A percentile compares a stretch with the other conserved stretches of the same genome.
Conservation (phyloP, 1,140 invertebrate species). For the Drosophila varians region DNA sequence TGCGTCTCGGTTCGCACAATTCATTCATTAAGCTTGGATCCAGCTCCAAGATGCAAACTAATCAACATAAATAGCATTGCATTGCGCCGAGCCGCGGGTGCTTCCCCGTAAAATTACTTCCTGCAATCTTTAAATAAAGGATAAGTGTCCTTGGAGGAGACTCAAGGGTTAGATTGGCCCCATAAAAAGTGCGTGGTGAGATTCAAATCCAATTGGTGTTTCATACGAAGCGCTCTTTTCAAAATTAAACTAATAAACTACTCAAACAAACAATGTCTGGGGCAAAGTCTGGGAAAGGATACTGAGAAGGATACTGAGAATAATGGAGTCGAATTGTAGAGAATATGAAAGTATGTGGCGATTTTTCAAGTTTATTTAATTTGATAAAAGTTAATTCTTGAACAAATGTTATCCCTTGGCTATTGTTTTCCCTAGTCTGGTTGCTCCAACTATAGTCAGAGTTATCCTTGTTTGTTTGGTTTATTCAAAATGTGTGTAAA, state of each 20-base stretch:
- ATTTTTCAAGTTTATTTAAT: too few relatives aligned
- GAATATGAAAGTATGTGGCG: too few relatives aligned
- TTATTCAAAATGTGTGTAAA: neutral
- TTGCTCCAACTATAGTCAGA: neutral
- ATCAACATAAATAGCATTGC: constrained; percentile 50
- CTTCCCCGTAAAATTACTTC: constrained; percentile 23
- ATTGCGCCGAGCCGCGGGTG: constrained; percentile 4
- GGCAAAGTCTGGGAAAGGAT: neutral
- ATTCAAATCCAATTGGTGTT: constrained; percentile 34
- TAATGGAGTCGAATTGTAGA: too few relatives aligned
- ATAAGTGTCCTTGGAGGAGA: constrained; percentile 8
- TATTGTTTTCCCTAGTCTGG: too few relatives aligned
- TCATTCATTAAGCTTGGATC: constrained; percentile 33
- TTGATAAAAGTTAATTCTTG: too few relatives aligned
- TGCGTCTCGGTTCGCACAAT: neutral
- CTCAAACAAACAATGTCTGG: constrained; percentile 23
- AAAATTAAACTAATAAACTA: constrained; percentile 48
- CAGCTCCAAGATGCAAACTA: constrained; percentile 45
- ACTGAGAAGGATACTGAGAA: too few relatives aligned
- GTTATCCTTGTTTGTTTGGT: neutral
- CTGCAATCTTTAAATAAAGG: neutral
- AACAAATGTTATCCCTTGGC: too few relatives aligned
- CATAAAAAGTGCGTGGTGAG: neutral
- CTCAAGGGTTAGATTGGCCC: constrained; percentile 21
- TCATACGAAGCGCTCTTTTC: constrained; percentile 12